A percentile compares a stretch with the other conserved stretches of the same genome.
These are phyloP conservation scores for Prunella fulvescens DNA, from an alignment of 2,113 vertebrate species.

Conservation along the genomic window DNA sequence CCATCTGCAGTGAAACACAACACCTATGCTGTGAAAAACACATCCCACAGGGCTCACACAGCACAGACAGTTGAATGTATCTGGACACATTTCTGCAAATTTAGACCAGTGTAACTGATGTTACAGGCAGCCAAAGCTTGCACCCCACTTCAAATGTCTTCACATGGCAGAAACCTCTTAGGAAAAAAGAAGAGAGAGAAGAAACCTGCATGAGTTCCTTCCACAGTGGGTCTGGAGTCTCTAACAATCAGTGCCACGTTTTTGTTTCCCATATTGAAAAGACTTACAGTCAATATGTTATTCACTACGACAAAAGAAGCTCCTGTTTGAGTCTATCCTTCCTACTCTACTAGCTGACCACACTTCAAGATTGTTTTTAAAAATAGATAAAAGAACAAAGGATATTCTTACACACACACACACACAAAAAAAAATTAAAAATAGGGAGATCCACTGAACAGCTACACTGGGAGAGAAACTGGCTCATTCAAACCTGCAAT, in stretches of 20 bases:
- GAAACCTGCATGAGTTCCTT: background rate
- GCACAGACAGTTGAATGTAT: background rate
- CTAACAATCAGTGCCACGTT: background rate
- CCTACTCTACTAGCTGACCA: background rate
- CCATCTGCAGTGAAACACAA: background rate
- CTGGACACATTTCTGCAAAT: background rate
- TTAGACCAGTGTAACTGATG: background rate
- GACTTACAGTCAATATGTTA: background rate
- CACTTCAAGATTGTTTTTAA: background rate
- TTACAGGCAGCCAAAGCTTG: background rate
- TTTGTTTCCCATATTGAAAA: background rate
- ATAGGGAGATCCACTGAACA: background rate
- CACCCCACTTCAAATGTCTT: background rate
- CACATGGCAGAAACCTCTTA: background rate
- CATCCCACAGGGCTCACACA: background rate
- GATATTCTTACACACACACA: background rate
- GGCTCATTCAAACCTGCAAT: background rate
- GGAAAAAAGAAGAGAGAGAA: background rate
- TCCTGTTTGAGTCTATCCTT: background rate
- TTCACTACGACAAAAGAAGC: background rate
- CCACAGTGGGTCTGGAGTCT: background rate
- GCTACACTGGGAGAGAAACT: background rate
- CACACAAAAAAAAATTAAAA: background rate
- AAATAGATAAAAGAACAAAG: background rate
- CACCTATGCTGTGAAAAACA: background rate